phyloP scores from a whole-genome alignment of 2,888 invertebrate genomes.

The Phalangium opilio region DNA sequence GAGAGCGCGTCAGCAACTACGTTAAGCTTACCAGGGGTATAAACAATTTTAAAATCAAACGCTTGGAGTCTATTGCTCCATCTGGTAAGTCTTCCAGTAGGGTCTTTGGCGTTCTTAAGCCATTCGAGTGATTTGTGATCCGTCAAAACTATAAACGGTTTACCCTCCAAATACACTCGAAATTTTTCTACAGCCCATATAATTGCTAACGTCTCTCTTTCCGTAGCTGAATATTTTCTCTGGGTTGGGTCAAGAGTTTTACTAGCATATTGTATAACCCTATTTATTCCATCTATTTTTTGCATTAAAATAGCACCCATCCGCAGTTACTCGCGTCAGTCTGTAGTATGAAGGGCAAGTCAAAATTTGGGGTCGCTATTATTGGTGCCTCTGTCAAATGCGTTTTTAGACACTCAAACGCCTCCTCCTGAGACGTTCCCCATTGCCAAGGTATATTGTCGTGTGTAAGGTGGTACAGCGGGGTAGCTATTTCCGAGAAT shows the following conservation, averaged over 20 bases:
- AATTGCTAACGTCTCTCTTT: constrained; percentile 30
- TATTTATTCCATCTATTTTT: constrained; percentile 12
- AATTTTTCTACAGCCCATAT: constrained; percentile 31
- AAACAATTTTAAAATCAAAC: constrained; percentile 28
- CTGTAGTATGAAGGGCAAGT: constrained; percentile 17
- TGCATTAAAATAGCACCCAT: constrained; percentile 23
- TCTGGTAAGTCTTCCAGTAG: constrained; percentile 31
- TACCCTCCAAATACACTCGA: constrained; percentile 30
- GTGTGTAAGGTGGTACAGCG: constrained; percentile 6
- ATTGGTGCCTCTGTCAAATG: constrained; percentile 13
- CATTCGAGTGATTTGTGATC: constrained; percentile 37
- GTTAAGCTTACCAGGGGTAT: constrained; percentile 29
- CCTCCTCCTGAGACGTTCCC: not conserved
- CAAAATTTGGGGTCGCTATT: constrained; percentile 17
- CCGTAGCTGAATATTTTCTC: constrained; percentile 30
- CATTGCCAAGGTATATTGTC: constrained; percentile 8
- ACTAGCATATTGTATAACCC: constrained; percentile 20
- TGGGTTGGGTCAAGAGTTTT: too few relatives aligned
- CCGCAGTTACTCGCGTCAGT: constrained; percentile 22
- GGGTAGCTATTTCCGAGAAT: constrained; percentile 3
- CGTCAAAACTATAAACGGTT: constrained; percentile 27
- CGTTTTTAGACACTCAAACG: constrained; percentile 9
- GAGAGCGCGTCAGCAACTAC: too few relatives aligned
- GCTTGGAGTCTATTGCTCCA: constrained; percentile 33
- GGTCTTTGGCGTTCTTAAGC: constrained; percentile 30